Conservation (phyloP, 2,113 vertebrate genomes). For the Saguinus imperator region DNA sequence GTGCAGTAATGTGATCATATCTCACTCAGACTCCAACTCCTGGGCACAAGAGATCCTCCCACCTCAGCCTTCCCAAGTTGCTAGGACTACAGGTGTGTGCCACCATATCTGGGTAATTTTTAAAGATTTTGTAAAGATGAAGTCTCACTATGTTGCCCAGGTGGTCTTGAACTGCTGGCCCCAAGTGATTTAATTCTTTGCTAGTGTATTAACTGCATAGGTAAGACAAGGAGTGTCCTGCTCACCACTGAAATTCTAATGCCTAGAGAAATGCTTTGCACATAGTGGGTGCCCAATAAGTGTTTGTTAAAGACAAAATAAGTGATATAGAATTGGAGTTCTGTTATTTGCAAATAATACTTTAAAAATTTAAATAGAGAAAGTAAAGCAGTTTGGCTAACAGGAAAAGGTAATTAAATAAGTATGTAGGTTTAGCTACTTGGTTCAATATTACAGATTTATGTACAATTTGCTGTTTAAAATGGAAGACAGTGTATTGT, state of each 20-base stretch:
- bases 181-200: neutral
- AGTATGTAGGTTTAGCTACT: neutral
- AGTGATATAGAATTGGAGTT: neutral
- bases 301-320: neutral
- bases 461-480: neutral
- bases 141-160: too few relatives aligned
- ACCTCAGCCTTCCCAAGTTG: too few relatives aligned
- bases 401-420: neutral
- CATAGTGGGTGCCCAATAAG: neutral
- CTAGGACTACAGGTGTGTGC: too few relatives aligned
- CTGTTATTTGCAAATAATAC: neutral
- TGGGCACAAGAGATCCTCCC: too few relatives aligned
- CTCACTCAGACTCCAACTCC: too few relatives aligned
- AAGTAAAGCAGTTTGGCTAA: neutral
- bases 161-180: too few relatives aligned
- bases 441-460: neutral
- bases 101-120: too few relatives aligned
- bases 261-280: neutral
- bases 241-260: neutral
- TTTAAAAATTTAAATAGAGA: constrained; percentile 14
- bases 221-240: neutral
- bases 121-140: too few relatives aligned
- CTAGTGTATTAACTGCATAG: neutral
- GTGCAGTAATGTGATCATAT: too few relatives aligned
- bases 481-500: neutral